Evolutionary conservation across 2,888 invertebrate genomes (phyloP).

Genomic region (Creontiades dilutus): DNA sequence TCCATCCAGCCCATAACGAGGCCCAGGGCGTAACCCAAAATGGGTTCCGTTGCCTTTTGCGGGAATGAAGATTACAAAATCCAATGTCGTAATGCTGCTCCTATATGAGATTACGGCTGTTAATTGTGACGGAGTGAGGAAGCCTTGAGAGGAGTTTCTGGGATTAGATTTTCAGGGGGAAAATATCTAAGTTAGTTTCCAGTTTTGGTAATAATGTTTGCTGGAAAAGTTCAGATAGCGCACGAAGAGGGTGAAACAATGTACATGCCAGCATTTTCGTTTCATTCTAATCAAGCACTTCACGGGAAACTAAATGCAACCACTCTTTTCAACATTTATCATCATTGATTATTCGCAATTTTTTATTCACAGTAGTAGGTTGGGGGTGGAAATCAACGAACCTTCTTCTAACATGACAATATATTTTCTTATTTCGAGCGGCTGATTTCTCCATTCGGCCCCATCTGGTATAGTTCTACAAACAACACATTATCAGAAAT

Average conservation of each 20-base stretch:
- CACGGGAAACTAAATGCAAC: too few species aligned
- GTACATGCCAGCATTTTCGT: neutral
- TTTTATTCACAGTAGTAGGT: too few species aligned
- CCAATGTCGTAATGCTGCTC: slow-evolving; percentile 61
- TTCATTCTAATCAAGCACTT: neutral
- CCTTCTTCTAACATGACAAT: too few species aligned
- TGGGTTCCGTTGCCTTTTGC: slow-evolving; percentile 49
- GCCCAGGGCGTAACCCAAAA: slow-evolving; percentile 21
- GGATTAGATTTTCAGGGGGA: slow-evolving; percentile 52
- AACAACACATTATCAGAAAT: too few species aligned
- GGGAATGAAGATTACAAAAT: slow-evolving; percentile 57
- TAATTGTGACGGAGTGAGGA: slow-evolving; percentile 61
- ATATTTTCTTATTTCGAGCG: too few species aligned
- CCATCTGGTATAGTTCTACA: too few species aligned
- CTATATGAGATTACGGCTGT: slow-evolving; percentile 49
- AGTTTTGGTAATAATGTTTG: neutral
- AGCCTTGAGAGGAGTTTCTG: slow-evolving; percentile 14
- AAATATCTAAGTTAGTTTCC: slow-evolving; percentile 61
- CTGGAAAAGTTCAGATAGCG: neutral
- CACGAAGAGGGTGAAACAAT: neutral
- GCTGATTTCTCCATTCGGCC: too few species aligned
- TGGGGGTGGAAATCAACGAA: too few species aligned
- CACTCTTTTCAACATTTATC: too few species aligned
- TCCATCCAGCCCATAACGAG: neutral
- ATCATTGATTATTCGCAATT: too few species aligned